These are phyloP conservation scores for Drosophila acutilabella DNA, from an alignment of 2,888 invertebrate species.

Conservation along the genomic window DNA sequence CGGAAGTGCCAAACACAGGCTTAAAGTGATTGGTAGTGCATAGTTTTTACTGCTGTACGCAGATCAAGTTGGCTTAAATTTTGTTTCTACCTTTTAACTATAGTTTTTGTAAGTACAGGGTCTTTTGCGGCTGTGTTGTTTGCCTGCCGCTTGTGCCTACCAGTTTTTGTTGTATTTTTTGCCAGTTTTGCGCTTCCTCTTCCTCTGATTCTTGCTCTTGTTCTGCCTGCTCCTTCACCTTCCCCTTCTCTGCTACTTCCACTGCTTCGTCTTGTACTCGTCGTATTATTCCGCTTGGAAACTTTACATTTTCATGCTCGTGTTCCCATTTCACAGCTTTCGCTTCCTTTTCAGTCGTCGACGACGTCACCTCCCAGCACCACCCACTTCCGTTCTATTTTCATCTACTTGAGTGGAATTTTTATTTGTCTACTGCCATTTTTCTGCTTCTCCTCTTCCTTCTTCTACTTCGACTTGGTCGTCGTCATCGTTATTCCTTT, in stretches of 20 bases:
- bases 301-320: constrained; percentile 77
- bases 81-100: too few relatives aligned
- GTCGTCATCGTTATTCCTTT: constrained; percentile 20
- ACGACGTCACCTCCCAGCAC: constrained; percentile 21
- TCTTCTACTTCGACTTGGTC: neutral
- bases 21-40: too few relatives aligned
- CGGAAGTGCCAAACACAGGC: too few relatives aligned
- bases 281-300: constrained; percentile 55
- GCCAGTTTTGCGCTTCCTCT: constrained; percentile 16
- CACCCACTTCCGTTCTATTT: constrained; percentile 75
- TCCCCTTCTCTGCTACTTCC: too few relatives aligned
- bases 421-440: constrained; percentile 70
- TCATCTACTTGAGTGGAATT: constrained; percentile 78
- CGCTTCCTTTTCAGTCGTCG: constrained; percentile 41
- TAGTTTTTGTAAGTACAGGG: neutral
- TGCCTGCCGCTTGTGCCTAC: neutral
- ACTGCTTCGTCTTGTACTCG: constrained; percentile 14
- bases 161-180: constrained; percentile 14
- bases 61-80: neutral
- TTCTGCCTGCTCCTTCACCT: constrained; percentile 17
- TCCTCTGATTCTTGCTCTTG: constrained; percentile 2
- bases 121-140: neutral
- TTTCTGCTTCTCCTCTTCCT: constrained; percentile 19
- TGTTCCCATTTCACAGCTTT: constrained; percentile 64
- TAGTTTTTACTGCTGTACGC: neutral